phyloP scores from a whole-genome alignment of 2,888 invertebrate genomes.

The Campoplex capitator region DNA sequence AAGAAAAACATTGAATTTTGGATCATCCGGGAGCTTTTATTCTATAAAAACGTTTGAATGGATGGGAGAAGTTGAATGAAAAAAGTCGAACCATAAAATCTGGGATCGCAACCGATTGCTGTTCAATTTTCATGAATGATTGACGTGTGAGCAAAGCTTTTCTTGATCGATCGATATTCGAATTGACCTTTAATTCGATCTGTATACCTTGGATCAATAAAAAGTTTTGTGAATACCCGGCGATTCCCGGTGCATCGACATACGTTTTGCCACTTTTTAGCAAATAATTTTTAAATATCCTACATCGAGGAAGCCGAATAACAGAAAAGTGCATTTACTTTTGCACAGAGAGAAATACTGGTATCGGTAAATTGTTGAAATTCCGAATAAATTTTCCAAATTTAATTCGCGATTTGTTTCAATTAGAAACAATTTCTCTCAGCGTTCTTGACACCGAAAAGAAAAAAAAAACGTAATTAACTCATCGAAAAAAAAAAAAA shows the following conservation, averaged over 20 bases:
- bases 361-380: not conserved
- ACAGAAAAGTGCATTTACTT: not conserved
- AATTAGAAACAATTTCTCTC: not conserved
- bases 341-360: not conserved
- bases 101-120: not conserved
- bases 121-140: too few relatives aligned
- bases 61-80: not conserved
- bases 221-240: too few relatives aligned
- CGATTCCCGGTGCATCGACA: too few relatives aligned
- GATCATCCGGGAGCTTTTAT: too few relatives aligned
- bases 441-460: not conserved
- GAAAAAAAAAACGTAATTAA: not conserved
- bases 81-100: not conserved
- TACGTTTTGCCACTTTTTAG: too few relatives aligned
- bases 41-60: not conserved
- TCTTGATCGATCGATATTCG: not conserved
- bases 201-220: too few relatives aligned
- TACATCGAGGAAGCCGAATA: not conserved
- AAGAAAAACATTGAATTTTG: too few relatives aligned
- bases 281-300: too few relatives aligned
- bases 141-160: too few relatives aligned
- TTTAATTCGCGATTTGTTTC: not conserved
- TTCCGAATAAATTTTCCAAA: not conserved
- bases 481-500: not conserved
- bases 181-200: not conserved